A percentile compares a stretch with the other conserved stretches of the same genome.
phyloP scores from a whole-genome alignment of 2,797 vertebrate genomes.

The Hapalemur alaotrensis region DNA sequence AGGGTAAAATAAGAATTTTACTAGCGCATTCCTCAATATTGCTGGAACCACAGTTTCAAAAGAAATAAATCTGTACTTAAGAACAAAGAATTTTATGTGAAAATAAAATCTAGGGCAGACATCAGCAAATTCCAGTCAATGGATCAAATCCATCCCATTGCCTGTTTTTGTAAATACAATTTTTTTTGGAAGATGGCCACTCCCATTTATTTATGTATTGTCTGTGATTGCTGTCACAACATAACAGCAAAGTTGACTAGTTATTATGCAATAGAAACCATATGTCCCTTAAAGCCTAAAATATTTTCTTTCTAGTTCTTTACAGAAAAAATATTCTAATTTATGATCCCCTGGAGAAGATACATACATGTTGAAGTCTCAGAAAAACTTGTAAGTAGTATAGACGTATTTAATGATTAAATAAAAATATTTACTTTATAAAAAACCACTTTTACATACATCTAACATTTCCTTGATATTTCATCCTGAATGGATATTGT shows the following conservation, averaged over 20 bases:
- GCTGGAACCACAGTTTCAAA: neutral
- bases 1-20: slow-evolving; percentile 8
- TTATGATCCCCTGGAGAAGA: neutral
- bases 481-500: neutral
- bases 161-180: neutral
- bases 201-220: neutral
- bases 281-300: neutral
- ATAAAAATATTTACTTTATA: neutral
- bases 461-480: neutral
- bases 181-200: neutral
- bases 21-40: neutral
- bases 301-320: neutral
- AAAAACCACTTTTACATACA: neutral
- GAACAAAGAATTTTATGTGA: neutral
- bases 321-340: neutral
- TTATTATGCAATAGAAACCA: neutral
- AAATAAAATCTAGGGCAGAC: neutral
- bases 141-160: neutral
- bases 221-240: neutral
- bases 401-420: neutral
- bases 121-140: neutral
- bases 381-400: neutral
- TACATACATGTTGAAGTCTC: neutral
- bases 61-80: neutral
- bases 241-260: neutral